Evolutionary conservation across 2,113 vertebrate species (phyloP).

Genomic region (Bungarus multicinctus): DNA sequence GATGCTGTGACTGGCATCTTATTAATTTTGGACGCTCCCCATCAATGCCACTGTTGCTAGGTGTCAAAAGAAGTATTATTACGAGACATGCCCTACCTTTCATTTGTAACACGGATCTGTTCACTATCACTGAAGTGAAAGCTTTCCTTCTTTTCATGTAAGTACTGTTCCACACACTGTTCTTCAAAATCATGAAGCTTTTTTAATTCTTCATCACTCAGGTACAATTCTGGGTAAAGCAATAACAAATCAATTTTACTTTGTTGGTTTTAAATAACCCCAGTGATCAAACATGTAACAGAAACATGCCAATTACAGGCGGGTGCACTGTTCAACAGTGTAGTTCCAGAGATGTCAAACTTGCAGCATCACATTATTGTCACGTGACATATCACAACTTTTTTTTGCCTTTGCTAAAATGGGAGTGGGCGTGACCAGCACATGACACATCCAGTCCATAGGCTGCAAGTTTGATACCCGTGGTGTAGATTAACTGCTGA

Average conservation of each 20-base stretch:
- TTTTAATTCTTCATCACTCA: constrained; percentile 87
- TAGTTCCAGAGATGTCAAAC: not conserved
- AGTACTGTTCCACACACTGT: constrained; percentile 85
- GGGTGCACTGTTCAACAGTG: not conserved
- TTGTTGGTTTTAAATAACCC: not conserved
- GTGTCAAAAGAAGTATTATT: not conserved
- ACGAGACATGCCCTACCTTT: constrained; percentile 72
- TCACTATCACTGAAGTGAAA: constrained; percentile 74
- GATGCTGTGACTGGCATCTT: not conserved
- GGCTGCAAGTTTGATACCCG: no score
- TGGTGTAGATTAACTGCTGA: not conserved
- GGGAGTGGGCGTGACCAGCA: no score
- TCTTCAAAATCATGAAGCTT: constrained; percentile 95
- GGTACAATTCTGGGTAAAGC: constrained; percentile 79
- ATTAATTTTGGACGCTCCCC: not conserved
- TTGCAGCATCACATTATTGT: no score
- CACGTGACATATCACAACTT: no score
- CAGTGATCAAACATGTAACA: not conserved
- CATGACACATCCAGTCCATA: no score
- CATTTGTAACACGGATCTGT: constrained; percentile 80
- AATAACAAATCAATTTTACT: not conserved
- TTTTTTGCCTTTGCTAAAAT: no score
- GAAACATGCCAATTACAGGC: not conserved
- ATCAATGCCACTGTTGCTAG: not conserved
- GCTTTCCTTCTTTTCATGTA: constrained; percentile 80